Conservation (phyloP, 1,140 invertebrate species). For the Aleiodes sp. region DNA sequence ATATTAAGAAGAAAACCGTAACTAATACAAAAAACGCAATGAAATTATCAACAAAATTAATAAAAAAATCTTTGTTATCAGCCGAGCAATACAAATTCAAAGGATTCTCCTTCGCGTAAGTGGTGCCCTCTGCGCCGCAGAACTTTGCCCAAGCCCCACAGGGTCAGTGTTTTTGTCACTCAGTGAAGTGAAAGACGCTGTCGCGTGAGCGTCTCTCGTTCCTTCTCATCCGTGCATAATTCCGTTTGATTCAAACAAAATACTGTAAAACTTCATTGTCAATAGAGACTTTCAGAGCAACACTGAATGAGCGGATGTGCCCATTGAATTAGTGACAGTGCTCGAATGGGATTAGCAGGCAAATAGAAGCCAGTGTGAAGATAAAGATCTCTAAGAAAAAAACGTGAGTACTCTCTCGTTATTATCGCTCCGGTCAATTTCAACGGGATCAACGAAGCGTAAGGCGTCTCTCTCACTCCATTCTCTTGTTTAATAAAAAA, state of each 20-base stretch:
- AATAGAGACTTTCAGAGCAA: too few relatives aligned
- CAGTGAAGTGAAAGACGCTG: neutral
- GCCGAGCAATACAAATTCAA: neutral
- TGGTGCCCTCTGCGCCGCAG: neutral
- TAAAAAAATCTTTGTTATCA: too few relatives aligned
- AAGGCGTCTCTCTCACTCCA: neutral
- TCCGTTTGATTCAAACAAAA: neutral
- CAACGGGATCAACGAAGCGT: neutral
- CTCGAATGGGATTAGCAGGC: neutral
- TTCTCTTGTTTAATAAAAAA: slow-evolving; percentile 3
- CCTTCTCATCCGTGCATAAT: neutral
- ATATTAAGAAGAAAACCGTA: too few relatives aligned
- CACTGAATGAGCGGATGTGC: neutral
- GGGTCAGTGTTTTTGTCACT: neutral
- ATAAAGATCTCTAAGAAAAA: too few relatives aligned
- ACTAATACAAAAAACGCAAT: too few relatives aligned
- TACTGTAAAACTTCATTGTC: too few relatives aligned
- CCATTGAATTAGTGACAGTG: neutral
- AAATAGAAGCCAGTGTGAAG: neutral
- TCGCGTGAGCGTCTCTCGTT: neutral
- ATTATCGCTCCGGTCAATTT: neutral
- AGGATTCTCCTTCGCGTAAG: neutral
- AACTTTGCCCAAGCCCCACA: neutral
- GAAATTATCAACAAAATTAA: too few relatives aligned
- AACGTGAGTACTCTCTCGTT: neutral